Percentiles rank a stretch among this genome's conserved stretches.
Conservation (phyloP, 2,113 vertebrate genomes). For the Gyps fulvus region DNA sequence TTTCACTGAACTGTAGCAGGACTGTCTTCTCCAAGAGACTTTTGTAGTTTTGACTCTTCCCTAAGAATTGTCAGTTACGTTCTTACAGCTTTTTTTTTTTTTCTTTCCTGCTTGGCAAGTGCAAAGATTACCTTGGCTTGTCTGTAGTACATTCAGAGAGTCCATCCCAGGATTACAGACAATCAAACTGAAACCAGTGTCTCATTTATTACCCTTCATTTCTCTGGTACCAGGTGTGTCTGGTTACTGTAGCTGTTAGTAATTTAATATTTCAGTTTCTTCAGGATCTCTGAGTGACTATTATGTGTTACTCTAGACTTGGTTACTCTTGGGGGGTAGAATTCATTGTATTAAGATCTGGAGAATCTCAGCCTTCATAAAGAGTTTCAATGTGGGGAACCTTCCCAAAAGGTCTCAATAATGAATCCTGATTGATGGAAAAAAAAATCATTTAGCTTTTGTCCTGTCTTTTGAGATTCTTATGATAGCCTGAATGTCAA, state of each 20-base stretch:
- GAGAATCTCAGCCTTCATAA: neutral
- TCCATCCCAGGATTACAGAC: neutral
- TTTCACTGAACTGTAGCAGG: neutral
- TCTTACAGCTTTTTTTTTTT: too few relatives aligned
- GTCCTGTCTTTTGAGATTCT: neutral
- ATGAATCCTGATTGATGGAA: neutral
- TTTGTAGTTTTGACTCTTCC: neutral
- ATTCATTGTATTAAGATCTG: neutral
- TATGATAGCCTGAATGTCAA: neutral
- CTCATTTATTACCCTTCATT: neutral
- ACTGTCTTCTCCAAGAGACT: neutral
- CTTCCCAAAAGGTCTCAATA: neutral
- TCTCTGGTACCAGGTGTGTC: neutral
- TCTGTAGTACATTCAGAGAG: neutral
- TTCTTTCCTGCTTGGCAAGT: neutral
- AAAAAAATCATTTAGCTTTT: neutral
- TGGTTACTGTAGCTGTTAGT: neutral
- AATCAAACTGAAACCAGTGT: neutral
- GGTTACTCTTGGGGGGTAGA: fast-evolving
- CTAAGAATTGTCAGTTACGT: neutral
- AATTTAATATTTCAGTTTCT: neutral
- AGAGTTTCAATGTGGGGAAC: neutral
- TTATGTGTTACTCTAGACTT: neutral
- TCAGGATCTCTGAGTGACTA: neutral
- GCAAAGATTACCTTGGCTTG: neutral